phyloP scores from a whole-genome alignment of 2,888 invertebrate genomes.

The Ephialtes manifestator region DNA sequence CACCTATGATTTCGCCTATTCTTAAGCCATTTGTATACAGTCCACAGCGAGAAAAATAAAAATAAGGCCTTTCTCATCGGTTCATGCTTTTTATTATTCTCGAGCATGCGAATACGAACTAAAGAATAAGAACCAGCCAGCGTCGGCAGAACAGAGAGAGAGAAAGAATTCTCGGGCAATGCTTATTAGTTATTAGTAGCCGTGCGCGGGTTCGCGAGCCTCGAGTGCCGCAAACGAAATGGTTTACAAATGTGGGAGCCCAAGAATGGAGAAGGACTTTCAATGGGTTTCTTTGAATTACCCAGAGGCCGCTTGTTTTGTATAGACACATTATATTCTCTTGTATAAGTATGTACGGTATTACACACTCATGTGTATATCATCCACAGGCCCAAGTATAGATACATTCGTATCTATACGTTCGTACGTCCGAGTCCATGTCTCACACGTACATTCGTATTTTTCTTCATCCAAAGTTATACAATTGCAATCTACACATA shows the following conservation, averaged over 20 bases:
- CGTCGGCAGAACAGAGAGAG: constrained; percentile 24
- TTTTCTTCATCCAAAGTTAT: constrained; percentile 37
- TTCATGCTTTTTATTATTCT: constrained; percentile 44
- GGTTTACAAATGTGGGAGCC: constrained; percentile 79
- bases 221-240: constrained; percentile 76
- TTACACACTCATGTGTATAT: constrained; percentile 24
- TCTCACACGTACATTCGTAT: constrained; percentile 25
- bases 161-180: constrained; percentile 40
- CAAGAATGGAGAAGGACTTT: constrained; percentile 81
- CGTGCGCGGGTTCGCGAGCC: constrained; percentile 65
- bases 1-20: not conserved
- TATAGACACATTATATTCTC: constrained; percentile 78
- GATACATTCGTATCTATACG: too few relatives aligned
- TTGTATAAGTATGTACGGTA: constrained; percentile 68
- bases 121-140: constrained; percentile 42
- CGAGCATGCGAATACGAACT: constrained; percentile 23
- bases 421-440: constrained; percentile 14
- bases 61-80: constrained; percentile 30
- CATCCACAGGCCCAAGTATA: not conserved
- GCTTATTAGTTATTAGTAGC: constrained; percentile 81
- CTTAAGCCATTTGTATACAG: not conserved
- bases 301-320: constrained; percentile 80
- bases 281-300: constrained; percentile 83
- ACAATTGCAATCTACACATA: constrained; percentile 43
- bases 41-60: not conserved